Base-by-base conservation (phyloP, 2,888 invertebrate genomes). In the Chalcosyrphus nemorum region DNA sequence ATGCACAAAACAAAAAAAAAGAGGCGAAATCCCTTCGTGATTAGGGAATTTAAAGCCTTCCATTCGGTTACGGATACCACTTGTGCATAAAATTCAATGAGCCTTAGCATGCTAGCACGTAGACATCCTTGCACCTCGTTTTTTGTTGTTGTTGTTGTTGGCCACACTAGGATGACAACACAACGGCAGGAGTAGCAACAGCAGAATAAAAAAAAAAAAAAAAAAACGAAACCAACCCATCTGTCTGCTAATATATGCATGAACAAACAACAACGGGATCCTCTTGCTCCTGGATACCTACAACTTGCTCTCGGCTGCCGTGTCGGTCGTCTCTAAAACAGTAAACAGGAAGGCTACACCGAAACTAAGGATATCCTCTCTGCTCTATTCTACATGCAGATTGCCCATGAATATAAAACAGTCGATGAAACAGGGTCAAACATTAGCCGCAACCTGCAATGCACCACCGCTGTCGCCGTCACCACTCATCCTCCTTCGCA, bases 371-470 rank as follows among this genome's bases (percentile, higher is more conserved):
- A 84, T 84, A 84, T 84, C 84, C 84, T 84, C 84, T 84, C 38
- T 38, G 84, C 75, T 84, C 84, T 65, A 80, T 84, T 84, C 74
- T 65, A 84, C 86, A 81, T 86, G 74, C 81, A 82, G 81, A 86
- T 80, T 86, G 86, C 84, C 86, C 87, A 87, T 87, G 86, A 87
- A 86, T 84, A 87, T 87, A 86, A 86, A 87, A 86, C 81, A 86
- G 76, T 75, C 75, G 84, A 80, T 86, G 74, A 89, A 91, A 91
- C 89, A 90, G 91, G 91, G 91, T 91, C 91, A 91, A 89, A 91
- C 89, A 90, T 90, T 90, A 90, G 90, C 90, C 90, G 90, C 90
- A 90, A 90, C 90, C 91, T 91, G 91, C 91, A 91, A 89, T 91
- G 91, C 90, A 91, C 89, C 90, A 90, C 87, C 78, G 80, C 74